phyloP scores from a whole-genome alignment of 2,888 invertebrate genomes.

The Gari tellinella region DNA sequence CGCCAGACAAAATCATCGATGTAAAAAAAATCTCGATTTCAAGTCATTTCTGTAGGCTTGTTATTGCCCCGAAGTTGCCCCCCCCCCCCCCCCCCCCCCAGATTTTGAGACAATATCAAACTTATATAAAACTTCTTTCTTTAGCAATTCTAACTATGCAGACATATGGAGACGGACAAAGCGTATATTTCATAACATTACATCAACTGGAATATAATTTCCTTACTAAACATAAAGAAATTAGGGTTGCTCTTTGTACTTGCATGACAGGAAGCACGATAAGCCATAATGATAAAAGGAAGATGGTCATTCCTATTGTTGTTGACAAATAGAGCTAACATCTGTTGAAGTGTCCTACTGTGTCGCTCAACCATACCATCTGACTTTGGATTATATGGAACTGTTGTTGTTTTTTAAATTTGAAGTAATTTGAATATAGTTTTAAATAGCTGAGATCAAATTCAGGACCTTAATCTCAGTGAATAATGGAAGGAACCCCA shows the following conservation, averaged over 20 bases:
- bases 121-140: neutral
- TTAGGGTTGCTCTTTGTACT: conserved; percentile 5
- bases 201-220: conserved; percentile 15
- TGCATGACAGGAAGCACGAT: conserved; percentile 4
- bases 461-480: conserved; percentile 38
- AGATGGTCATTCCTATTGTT: conserved; percentile 30
- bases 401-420: conserved; percentile 37
- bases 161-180: conserved; percentile 24
- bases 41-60: too few species aligned
- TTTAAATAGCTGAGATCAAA: conserved; percentile 26
- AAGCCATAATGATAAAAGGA: conserved; percentile 15
- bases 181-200: neutral
- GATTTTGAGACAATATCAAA: too few species aligned
- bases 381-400: conserved; percentile 28
- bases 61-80: too few species aligned
- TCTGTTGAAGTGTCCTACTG: conserved; percentile 21
- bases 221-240: conserved; percentile 25
- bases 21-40: too few species aligned
- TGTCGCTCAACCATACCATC: conserved; percentile 31
- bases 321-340: conserved; percentile 10
- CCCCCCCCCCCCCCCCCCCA: too few species aligned
- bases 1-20: too few species aligned
- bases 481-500: conserved; percentile 25
- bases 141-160: conserved; percentile 25
- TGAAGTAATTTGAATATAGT: conserved; percentile 24